Conservation (phyloP, 2,797 vertebrate species). For the Lepidocolaptes lacrymiger region DNA sequence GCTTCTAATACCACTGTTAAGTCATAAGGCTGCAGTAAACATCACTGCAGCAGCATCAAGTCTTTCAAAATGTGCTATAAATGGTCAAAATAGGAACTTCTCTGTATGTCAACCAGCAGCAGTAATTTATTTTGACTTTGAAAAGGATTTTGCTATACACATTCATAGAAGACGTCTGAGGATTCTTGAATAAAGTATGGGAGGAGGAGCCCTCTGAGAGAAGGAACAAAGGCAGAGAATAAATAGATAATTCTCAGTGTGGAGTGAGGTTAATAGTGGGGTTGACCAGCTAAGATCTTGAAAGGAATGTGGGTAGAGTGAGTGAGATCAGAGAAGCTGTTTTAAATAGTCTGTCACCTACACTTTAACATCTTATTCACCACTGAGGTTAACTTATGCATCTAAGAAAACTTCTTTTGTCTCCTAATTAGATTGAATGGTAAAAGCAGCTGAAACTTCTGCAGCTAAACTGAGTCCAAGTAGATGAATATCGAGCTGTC, state of each 20-base stretch:
- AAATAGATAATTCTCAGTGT: slow-evolving; percentile 52
- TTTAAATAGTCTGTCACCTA: slow-evolving; percentile 28
- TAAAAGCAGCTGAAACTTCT: slow-evolving; percentile 3
- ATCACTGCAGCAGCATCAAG: not conserved
- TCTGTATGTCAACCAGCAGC: not conserved
- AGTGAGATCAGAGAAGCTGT: slow-evolving; percentile 12
- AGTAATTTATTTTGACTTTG: slow-evolving; percentile 44
- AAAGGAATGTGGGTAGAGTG: not conserved
- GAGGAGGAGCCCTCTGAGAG: slow-evolving; percentile 15
- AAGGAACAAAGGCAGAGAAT: slow-evolving; percentile 43
- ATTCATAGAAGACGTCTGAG: not conserved
- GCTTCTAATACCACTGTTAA: not conserved
- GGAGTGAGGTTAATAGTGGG: slow-evolving; percentile 49
- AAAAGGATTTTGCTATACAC: slow-evolving; percentile 17
- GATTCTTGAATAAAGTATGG: slow-evolving; percentile 10
- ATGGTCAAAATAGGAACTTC: not conserved
- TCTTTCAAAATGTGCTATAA: not conserved
- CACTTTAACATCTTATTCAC: slow-evolving; percentile 8
- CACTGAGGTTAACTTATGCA: not conserved
- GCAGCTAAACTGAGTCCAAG: not conserved
- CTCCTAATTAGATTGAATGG: slow-evolving; percentile 32
- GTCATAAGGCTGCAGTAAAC: not conserved
- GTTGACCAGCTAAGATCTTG: slow-evolving; percentile 20
- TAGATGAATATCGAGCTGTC: not conserved
- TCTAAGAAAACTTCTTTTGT: slow-evolving; percentile 22